Base-by-base conservation (phyloP, 2,113 vertebrate species). In the Tachuris rubrigastra region DNA sequence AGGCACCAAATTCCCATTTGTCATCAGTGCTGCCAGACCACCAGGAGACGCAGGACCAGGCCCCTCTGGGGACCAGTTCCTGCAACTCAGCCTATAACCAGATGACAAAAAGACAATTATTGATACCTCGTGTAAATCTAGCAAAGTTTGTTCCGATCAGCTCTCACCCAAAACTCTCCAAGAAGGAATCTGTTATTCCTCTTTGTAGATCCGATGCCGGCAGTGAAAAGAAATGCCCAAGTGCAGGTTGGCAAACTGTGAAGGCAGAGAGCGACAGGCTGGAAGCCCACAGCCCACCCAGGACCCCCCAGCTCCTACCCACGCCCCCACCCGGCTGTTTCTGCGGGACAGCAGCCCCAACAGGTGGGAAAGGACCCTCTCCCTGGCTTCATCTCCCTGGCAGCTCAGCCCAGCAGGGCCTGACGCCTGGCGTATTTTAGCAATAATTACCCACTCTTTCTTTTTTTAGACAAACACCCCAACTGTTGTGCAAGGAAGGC, bases 321-420 rank as follows among this genome's bases (percentile, higher is more conserved):
- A 35, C 2, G 4, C 78, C 33, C n/a, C 42, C 14, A 49, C 41
- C 18, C 1, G 2, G 6, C 9, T 35, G 28, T 2, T 52, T 69
- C 4, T 37, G 62, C 5, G 8, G 92, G 71, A 59, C 44, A 62
- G 53, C 31, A 69, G 42, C 58, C 85, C 52, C 83, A 80, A 95
- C 88, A 94, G 79, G 94, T 93, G 79, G 79, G 46, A 73, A 59
- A 80, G 28, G 90, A 79, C 85, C 62, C 44, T 47, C 62, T 89
- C n/a, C 44, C 2, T 11, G 2, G 28, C 67, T 24, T 24, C 12
- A 0, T 14, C 37, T 66, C 53, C 12, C 81, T 2, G 10, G 23
- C 85, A 50, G 78, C 88, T 76, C 91, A 73, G 69, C 90, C 41
- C 81, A 50, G 58, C 47, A 1, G 23, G 47, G 24, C 39, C 78